phyloP scores from a whole-genome alignment of 2,888 invertebrate genomes.

The Microplitis manilae region DNA sequence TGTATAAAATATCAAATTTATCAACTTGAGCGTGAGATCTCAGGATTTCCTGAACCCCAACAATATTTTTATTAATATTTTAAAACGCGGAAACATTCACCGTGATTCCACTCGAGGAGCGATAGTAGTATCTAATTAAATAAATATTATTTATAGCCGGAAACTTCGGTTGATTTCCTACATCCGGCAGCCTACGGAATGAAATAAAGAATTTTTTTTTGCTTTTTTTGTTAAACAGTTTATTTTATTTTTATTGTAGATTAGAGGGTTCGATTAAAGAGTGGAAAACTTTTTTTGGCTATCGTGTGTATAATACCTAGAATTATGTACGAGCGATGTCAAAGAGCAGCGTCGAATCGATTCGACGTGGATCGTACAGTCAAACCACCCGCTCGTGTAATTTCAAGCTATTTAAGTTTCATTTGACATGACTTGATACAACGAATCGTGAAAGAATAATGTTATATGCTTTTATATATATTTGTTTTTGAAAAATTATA shows the following conservation, averaged over 20 bases:
- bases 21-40: constrained; percentile 48
- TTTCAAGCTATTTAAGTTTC: constrained; percentile 66
- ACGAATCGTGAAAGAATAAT: no score
- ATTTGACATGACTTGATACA: constrained; percentile 25
- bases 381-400: constrained; percentile 57
- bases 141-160: constrained; percentile 34
- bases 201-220: not conserved
- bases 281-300: constrained; percentile 33
- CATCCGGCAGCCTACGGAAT: constrained; percentile 20
- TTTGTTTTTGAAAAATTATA: no score
- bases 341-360: constrained; percentile 64
- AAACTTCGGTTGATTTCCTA: constrained; percentile 29
- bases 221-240: constrained; percentile 4
- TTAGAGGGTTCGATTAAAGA: constrained; percentile 24
- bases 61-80: constrained; percentile 21
- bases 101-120: constrained; percentile 3
- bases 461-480: no score
- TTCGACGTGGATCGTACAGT: constrained; percentile 48
- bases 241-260: constrained; percentile 18
- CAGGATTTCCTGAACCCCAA: constrained; percentile 44
- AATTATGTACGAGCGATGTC: constrained; percentile 41
- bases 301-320: constrained; percentile 31
- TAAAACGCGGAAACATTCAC: constrained; percentile 21
- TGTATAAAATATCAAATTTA: constrained; percentile 29
- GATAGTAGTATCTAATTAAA: constrained; percentile 32